These are phyloP conservation scores for Drosophila erecta DNA, from an alignment of 1,140 invertebrate species.

Conservation along the genomic window DNA sequence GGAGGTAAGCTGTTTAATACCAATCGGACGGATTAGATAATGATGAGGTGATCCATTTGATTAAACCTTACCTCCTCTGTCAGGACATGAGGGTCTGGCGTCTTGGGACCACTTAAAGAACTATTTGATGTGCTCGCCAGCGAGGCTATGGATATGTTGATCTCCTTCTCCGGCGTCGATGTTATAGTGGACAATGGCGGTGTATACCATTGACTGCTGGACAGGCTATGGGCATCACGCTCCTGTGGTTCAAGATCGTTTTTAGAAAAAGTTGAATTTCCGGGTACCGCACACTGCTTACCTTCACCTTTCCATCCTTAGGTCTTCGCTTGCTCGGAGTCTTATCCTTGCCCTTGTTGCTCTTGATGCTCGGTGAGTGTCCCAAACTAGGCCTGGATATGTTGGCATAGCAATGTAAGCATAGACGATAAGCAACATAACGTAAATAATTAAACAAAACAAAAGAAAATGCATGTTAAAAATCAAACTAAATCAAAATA, in stretches of 20 bases:
- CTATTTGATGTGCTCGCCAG: slow-evolving; percentile 73
- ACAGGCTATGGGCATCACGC: slow-evolving; percentile 74
- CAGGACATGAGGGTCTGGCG: slow-evolving; percentile 77
- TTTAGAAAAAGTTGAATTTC: neutral
- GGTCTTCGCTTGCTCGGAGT: slow-evolving; percentile 70
- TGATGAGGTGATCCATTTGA: too few species aligned
- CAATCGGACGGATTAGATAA: neutral
- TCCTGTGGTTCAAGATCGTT: slow-evolving; percentile 25
- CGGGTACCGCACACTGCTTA: slow-evolving; percentile 9
- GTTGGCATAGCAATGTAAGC: slow-evolving; percentile 38
- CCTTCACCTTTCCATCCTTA: slow-evolving; percentile 55
- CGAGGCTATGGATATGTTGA: slow-evolving; percentile 63
- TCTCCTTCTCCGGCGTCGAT: slow-evolving; percentile 79
- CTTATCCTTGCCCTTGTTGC: slow-evolving; percentile 81
- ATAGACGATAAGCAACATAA: slow-evolving; percentile 50
- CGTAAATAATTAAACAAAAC: slow-evolving; percentile 39
- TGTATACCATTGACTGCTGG: slow-evolving; percentile 84
- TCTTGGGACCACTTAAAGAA: slow-evolving; percentile 69
- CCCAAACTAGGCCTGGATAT: slow-evolving; percentile 65
- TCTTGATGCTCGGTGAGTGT: slow-evolving; percentile 76
- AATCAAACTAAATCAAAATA: slow-evolving; percentile 28
- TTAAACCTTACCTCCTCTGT: slow-evolving; percentile 74
- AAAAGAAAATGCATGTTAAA: slow-evolving; percentile 46
- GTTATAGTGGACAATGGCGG: slow-evolving; percentile 75
- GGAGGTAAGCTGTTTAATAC: slow-evolving; percentile 88